phyloP scores from a whole-genome alignment of 1,140 invertebrate species.

The Probaryconus sp. region DNA sequence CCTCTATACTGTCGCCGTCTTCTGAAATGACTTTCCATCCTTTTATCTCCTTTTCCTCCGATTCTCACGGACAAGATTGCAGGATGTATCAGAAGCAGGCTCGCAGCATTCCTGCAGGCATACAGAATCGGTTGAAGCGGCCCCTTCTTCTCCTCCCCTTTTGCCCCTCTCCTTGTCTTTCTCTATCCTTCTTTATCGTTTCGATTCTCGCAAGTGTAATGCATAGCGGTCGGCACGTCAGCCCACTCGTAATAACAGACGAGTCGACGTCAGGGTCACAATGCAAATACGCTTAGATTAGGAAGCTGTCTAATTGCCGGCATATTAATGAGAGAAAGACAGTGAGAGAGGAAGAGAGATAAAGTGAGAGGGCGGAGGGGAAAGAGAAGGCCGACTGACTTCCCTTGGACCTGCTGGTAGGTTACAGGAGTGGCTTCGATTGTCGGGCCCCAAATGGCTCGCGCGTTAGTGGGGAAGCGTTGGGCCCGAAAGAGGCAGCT shows the following conservation, averaged over 20 bases:
- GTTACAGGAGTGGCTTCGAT: constrained; percentile 65
- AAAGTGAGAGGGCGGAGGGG: constrained; percentile 14
- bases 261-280: constrained; percentile 36
- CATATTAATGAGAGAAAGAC: constrained; percentile 68
- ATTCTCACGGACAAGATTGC: constrained; percentile 61
- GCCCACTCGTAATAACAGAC: constrained; percentile 58
- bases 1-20: constrained; percentile 40
- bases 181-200: constrained; percentile 5
- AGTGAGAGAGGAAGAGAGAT: not conserved
- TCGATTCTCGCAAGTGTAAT: constrained; percentile 27
- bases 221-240: constrained; percentile 45
- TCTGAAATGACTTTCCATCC: constrained; percentile 33
- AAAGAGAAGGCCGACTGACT: too few relatives aligned
- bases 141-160: not conserved
- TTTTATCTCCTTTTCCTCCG: constrained; percentile 38
- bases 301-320: constrained; percentile 73
- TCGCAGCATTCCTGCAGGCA: constrained; percentile 52
- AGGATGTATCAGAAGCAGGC: constrained; percentile 45
- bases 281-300: constrained; percentile 66
- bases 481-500: constrained; percentile 28
- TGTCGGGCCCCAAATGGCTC: constrained; percentile 43
- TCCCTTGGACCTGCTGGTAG: constrained; percentile 35
- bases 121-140: constrained; percentile 7
- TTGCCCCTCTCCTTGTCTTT: not conserved
- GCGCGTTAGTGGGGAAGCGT: constrained; percentile 35